Percentiles rank a stretch among this genome's conserved stretches.
phyloP scores from a whole-genome alignment of 2,113 vertebrate species.

The Chaetorhynchus papuensis region DNA sequence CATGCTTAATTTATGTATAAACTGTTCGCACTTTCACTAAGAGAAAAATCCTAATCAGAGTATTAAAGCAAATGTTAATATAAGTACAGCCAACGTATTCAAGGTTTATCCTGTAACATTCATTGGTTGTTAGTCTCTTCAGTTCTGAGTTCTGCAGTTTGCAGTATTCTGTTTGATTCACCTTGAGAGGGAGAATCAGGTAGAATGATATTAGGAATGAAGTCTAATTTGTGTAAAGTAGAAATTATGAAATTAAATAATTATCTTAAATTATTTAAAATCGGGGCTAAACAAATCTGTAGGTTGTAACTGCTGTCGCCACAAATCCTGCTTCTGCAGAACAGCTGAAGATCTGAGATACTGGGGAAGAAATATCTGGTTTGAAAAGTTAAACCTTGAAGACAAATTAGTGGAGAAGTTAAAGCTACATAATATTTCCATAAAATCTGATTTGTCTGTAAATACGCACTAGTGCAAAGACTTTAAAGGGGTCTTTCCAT shows the following conservation, averaged over 20 bases:
- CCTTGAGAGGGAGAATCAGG: not conserved
- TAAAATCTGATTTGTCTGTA: conserved; percentile 4
- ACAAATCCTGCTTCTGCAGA: not conserved
- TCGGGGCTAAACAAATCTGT: not conserved
- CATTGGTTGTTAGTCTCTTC: not conserved
- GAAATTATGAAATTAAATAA: not conserved
- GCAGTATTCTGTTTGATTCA: not conserved
- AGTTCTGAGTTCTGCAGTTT: not conserved
- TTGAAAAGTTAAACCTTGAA: not conserved
- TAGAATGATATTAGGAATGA: not conserved
- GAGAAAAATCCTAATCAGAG: not conserved
- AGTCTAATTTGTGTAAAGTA: not conserved
- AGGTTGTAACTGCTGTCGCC: not conserved
- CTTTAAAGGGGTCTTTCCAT: conserved; percentile 44
- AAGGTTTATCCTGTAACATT: not conserved
- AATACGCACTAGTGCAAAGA: not conserved
- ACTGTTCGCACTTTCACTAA: not conserved
- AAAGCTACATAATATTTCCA: not conserved
- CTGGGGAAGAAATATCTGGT: not conserved
- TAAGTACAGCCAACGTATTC: not conserved
- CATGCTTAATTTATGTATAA: not conserved
- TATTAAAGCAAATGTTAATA: not conserved
- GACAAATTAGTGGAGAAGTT: not conserved
- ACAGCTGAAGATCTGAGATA: not conserved
- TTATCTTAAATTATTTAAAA: not conserved